Percentiles rank a stretch among this genome's conserved stretches.
Evolutionary conservation across 2,113 vertebrate species (phyloP).

Genomic region (Peucedramus taeniatus): DNA sequence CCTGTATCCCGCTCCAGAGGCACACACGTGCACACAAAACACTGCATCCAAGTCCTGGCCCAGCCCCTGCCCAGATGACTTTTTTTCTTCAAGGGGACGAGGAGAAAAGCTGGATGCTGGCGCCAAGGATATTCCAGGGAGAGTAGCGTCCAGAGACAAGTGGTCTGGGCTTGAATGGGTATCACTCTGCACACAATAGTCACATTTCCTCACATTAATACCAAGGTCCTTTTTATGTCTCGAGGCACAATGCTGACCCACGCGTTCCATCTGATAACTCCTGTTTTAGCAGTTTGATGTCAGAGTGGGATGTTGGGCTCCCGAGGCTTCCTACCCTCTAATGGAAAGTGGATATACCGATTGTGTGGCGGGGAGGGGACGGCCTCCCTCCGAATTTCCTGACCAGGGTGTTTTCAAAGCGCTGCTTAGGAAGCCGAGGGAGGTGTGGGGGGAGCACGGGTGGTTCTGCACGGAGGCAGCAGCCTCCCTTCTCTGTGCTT

Average conservation of each 20-base stretch:
- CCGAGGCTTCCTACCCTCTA: constrained; percentile 46
- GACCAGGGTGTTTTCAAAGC: constrained; percentile 15
- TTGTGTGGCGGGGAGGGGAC: not conserved
- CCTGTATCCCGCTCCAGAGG: constrained; percentile 44
- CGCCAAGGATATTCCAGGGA: constrained; percentile 70
- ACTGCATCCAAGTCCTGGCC: not conserved
- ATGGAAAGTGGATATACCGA: constrained; percentile 49
- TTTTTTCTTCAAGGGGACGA: not conserved
- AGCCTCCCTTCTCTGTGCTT: not conserved
- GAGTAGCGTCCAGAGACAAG: constrained; percentile 64
- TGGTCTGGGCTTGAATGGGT: constrained; percentile 67
- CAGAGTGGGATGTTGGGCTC: constrained; percentile 36
- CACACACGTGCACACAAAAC: constrained; percentile 20
- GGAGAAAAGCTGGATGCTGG: constrained; percentile 43
- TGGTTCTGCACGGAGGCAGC: not conserved
- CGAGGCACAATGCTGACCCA: constrained; percentile 65
- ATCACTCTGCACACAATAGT: constrained; percentile 67
- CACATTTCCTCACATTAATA: constrained; percentile 72
- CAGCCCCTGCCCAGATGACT: not conserved
- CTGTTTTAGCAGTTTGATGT: constrained; percentile 70
- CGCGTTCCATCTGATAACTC: constrained; percentile 65
- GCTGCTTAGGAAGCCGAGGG: not conserved
- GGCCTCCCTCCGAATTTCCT: constrained; percentile 44
- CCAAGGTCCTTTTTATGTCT: constrained; percentile 64
- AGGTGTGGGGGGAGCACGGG: not conserved